Conservation (phyloP, 1,140 invertebrate genomes). For the Apis laboriosa region DNA sequence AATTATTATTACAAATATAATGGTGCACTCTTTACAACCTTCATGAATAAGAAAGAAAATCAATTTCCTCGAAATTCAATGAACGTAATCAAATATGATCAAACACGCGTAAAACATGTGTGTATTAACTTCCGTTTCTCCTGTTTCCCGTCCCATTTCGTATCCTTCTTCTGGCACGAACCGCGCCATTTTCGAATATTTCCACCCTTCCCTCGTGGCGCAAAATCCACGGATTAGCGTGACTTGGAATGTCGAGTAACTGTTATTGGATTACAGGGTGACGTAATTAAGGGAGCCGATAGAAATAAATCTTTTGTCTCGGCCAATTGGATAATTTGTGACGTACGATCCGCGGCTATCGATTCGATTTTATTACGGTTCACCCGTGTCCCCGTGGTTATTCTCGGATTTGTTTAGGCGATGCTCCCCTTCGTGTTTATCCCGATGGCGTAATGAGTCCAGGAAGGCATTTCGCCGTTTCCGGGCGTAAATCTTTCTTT, state of each 20-base stretch:
- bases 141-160: too few species aligned
- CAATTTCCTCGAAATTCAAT: too few species aligned
- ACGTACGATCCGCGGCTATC: background rate
- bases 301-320: conserved; percentile 20
- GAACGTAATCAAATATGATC: too few species aligned
- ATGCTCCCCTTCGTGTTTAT: background rate
- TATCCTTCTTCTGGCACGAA: too few species aligned
- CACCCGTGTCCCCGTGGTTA: background rate
- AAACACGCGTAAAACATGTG: too few species aligned
- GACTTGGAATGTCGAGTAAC: conserved; percentile 8
- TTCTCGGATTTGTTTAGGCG: background rate
- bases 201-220: background rate
- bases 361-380: background rate
- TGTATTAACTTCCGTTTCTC: too few species aligned
- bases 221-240: conserved; percentile 29
- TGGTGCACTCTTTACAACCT: too few species aligned
- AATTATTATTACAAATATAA: too few species aligned
- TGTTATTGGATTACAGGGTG: background rate
- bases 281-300: conserved; percentile 33
- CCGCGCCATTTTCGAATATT: too few species aligned
- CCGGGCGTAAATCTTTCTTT: background rate
- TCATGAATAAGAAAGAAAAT: too few species aligned
- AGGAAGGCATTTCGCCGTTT: background rate
- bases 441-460: background rate
- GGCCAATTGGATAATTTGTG: conserved; percentile 3